A percentile compares a stretch with the other conserved stretches of the same genome.
Evolutionary conservation across 1,140 invertebrate species (phyloP).

Genomic region (Berghia stephanieae): DNA sequence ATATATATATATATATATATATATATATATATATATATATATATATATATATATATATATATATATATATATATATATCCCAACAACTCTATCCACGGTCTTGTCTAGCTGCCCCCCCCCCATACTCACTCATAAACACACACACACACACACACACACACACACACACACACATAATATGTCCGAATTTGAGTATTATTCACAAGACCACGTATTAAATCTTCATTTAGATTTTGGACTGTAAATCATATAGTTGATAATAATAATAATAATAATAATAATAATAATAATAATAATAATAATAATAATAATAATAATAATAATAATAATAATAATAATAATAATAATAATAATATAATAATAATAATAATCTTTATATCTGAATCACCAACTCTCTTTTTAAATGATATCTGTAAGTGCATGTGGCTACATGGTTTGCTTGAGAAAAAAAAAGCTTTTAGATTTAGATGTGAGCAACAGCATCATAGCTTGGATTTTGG

Average conservation of each 20-base stretch:
- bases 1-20: slow-evolving; percentile 9
- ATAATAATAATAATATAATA: not conserved
- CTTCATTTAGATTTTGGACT: not conserved
- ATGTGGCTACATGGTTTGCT: no score
- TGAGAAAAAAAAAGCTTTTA: no score
- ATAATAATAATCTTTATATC: not conserved
- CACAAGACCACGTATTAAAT: not conserved
- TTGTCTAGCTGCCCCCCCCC: not conserved
- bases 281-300: not conserved
- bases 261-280: not conserved
- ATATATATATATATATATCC: slow-evolving; percentile 1
- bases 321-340: not conserved
- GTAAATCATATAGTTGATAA: not conserved
- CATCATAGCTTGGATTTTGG: no score
- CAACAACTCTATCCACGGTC: not conserved
- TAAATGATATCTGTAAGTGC: no score
- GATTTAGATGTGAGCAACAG: no score
- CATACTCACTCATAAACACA: no score
- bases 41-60: slow-evolving; percentile 8
- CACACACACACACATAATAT: no score
- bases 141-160: no score
- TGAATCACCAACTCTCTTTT: no score
- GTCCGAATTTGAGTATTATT: not conserved
- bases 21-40: slow-evolving; percentile 8
- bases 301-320: not conserved